Evolutionary conservation across 1,140 invertebrate species (phyloP).

Genomic region (fruit fly (Drosophila melanogaster)): DNA sequence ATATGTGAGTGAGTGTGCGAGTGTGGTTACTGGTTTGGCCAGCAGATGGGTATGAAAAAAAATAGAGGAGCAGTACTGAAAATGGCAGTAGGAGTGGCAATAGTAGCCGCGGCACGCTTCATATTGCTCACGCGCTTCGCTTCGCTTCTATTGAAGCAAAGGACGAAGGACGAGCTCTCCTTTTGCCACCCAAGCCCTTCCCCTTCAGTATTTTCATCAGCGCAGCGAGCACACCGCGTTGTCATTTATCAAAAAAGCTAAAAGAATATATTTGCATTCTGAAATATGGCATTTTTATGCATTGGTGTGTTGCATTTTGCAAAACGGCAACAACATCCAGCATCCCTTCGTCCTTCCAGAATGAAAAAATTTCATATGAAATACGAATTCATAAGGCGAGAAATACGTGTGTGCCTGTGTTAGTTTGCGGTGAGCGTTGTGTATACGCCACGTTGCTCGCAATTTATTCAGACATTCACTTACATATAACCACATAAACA

Average conservation of each 20-base stretch:
- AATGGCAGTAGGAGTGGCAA: constrained; percentile 22
- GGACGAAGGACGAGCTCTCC: constrained; percentile 32
- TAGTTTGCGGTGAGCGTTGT: constrained; percentile 57
- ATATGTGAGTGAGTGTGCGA: constrained; percentile 16
- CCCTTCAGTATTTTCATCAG: constrained; percentile 73
- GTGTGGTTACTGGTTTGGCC: constrained; percentile 33
- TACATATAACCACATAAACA: constrained; percentile 40
- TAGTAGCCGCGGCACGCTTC: constrained; percentile 64
- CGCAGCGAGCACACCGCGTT: constrained; percentile 65
- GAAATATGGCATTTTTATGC: constrained; percentile 83
- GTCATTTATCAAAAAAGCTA: constrained; percentile 83
- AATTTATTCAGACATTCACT: constrained; percentile 75
- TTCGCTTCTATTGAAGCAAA: constrained; percentile 43
- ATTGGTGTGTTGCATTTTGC: constrained; percentile 80
- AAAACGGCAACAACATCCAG: constrained; percentile 62
- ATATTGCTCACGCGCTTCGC: constrained; percentile 69
- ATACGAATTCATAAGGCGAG: constrained; percentile 82
- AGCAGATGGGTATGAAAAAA: constrained; percentile 10
- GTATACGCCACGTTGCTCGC: constrained; percentile 76
- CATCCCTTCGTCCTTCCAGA: constrained; percentile 15
- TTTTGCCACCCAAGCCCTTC: background rate
- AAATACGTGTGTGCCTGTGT: constrained; percentile 59
- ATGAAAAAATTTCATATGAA: constrained; percentile 74
- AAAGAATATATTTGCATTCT: constrained; percentile 83
- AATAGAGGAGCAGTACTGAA: background rate